These are phyloP conservation scores for Drosophila birchii DNA, from an alignment of 2,888 invertebrate species.

Conservation along the genomic window DNA sequence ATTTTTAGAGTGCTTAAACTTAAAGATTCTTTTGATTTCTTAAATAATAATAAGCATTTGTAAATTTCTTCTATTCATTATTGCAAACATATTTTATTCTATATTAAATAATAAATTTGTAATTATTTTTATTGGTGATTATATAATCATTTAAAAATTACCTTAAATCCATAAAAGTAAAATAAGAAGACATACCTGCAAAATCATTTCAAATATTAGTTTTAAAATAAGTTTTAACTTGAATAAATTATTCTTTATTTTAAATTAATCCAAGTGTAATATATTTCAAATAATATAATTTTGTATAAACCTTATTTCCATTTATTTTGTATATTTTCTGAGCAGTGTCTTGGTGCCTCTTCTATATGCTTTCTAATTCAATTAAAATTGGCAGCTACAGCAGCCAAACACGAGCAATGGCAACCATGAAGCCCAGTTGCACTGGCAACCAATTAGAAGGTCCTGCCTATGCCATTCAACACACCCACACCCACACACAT, in stretches of 20 bases:
- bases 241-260: too few species aligned
- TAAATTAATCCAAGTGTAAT: not conserved
- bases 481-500: not conserved
- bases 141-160: too few species aligned
- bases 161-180: too few species aligned
- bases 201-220: too few species aligned
- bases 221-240: too few species aligned
- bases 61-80: too few species aligned
- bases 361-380: constrained; percentile 72
- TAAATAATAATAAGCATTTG: not conserved
- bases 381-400: constrained; percentile 73
- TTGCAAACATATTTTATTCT: too few species aligned
- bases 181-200: too few species aligned
- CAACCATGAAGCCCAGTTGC: constrained; percentile 19
- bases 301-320: not conserved
- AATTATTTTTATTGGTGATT: too few species aligned
- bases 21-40: not conserved
- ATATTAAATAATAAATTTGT: too few species aligned
- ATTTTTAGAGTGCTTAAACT: not conserved
- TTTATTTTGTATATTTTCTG: not conserved
- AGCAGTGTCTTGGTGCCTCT: constrained; percentile 2
- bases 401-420: constrained; percentile 24
- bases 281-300: not conserved
- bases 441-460: constrained; percentile 59
- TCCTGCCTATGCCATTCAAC: constrained; percentile 53